Conservation (phyloP, 2,797 vertebrate species). For the Nyctalus aviator region DNA sequence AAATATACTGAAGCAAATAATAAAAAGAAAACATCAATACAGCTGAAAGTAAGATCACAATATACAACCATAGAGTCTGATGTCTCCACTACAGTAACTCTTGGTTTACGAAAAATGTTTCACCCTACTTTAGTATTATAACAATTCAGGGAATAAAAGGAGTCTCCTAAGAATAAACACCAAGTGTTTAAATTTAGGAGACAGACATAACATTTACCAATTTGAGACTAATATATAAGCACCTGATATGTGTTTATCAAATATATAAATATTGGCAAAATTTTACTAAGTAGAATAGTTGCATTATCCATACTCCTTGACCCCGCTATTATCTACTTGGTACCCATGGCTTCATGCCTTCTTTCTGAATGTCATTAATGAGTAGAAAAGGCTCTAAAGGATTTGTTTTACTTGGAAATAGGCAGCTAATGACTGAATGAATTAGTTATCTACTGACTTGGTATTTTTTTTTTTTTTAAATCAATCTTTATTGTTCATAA, state of each 20-base stretch:
- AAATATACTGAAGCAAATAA: constrained; percentile 19
- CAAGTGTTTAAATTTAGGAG: not conserved
- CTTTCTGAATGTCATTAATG: constrained; percentile 27
- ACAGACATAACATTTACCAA: constrained; percentile 32
- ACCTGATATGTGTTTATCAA: not conserved
- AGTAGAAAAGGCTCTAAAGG: not conserved
- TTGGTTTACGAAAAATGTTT: constrained; percentile 45
- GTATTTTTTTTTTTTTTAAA: no score
- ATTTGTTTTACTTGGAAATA: not conserved
- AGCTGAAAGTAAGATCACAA: not conserved
- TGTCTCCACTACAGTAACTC: not conserved
- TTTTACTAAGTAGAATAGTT: not conserved
- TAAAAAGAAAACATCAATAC: constrained; percentile 8
- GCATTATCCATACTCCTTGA: not conserved
- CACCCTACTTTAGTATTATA: not conserved
- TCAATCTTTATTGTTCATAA: no score
- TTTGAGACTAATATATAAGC: not conserved
- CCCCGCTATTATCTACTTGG: not conserved
- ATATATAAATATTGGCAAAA: not conserved
- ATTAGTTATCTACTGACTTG: constrained; percentile 38
- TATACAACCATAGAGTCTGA: not conserved
- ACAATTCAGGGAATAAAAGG: constrained; percentile 55
- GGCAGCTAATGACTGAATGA: not conserved
- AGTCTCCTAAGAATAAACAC: constrained; percentile 33
- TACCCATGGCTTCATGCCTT: not conserved